Percentiles rank a stretch among this genome's conserved stretches.
These are phyloP conservation scores for rabbit (Oryctolagus cuniculus) DNA, from an alignment of 2,113 vertebrate genomes.

Conservation along the genomic window mOryCun1.1 NC_091433.1:37476501-37477000, in stretches of 20 bases:
- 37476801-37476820: neutral
- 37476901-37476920: constrained; percentile 12
- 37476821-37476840: neutral
- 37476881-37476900: neutral
- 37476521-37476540: neutral
- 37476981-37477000: neutral
- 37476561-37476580: constrained; percentile 31
- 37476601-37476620: constrained; percentile 21
- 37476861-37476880: neutral
- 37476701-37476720: neutral
- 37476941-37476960: neutral
- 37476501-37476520: neutral
- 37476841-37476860: neutral
- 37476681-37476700: neutral
- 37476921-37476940: neutral
- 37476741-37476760: neutral
- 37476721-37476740: neutral
- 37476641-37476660: constrained; percentile 20
- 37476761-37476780: neutral
- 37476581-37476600: constrained; percentile 38
- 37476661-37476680: constrained; percentile 25
- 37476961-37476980: neutral
- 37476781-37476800: neutral
- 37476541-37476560: constrained; percentile 1
- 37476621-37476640: neutral